Base-by-base conservation (phyloP, 2,888 invertebrate genomes). In the Myopa tessellatipennis region DNA sequence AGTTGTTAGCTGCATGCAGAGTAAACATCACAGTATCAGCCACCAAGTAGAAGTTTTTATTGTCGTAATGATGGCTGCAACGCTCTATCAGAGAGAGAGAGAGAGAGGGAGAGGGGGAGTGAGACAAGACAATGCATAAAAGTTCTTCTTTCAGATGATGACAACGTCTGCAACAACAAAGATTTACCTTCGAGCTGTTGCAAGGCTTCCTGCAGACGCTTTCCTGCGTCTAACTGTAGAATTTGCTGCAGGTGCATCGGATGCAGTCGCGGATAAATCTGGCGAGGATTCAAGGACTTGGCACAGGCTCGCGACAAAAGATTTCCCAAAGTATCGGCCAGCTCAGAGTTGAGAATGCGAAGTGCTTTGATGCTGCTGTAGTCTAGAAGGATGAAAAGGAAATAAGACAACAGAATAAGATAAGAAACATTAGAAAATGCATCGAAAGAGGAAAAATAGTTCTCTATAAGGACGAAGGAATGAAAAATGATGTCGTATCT, bases 251-350 rank as follows among this genome's bases (percentile, higher is more conserved):
- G 91, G 80, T 91, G 90, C n/a, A 86, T 87, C 38, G 87, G 86
- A 83, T 91, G 90, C 63, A 90, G 88, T 84, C 82, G 91, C 85
- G 97, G 96, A 89, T 95, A 94, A 85, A 92, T 91, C 85, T 93
- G 93, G 12, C 90, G 88, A n/a, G 94, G 94, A 92, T 98, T 98
- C 75, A 98, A 90, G 5, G 93, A 90, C 79, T 90, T 90, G 26
- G 95, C 95, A 81, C 94, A 93, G 85, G 95, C 95, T 26, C 98
- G 93, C 76, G 93, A 94, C 79, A 96, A 91, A 74, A 99, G 91
- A 91, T 99, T 99, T 38, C 98, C 98, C 26, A 98, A 89, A 0
- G 95, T 96, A 88, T 98, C 96, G 4, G 97, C 98, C 77, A 99
- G 90, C 87, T 98, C 98, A 0, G 95, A 91, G 90, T 99, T 98